These are phyloP conservation scores for Syngnathus floridae DNA, from an alignment of 2,113 vertebrate genomes.

Conservation along the genomic window DNA sequence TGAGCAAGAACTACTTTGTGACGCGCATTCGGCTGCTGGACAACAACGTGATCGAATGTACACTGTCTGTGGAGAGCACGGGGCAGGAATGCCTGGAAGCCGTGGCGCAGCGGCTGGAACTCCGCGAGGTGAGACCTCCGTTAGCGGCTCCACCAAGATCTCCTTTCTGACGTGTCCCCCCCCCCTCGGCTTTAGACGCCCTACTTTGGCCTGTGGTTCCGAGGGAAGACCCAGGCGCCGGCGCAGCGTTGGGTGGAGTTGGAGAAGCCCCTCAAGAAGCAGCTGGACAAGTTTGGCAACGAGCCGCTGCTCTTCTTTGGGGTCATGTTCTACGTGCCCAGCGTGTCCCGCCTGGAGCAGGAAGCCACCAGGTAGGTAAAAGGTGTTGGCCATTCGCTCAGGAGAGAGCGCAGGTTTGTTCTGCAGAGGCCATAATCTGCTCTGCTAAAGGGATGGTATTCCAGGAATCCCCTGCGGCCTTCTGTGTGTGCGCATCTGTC, in stretches of 20 bases:
- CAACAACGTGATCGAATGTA: constrained; percentile 88
- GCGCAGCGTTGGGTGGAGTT: constrained; percentile 93
- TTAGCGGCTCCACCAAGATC: not conserved
- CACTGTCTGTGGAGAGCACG: constrained; percentile 89
- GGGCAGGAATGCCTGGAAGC: constrained; percentile 96
- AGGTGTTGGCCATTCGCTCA: not conserved
- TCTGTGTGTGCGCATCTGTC: constrained; percentile 30
- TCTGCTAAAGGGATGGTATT: constrained; percentile 47
- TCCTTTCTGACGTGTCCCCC: constrained; percentile 5
- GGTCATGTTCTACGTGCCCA: constrained; percentile 97
- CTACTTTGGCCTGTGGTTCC: constrained; percentile 94
- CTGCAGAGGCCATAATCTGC: constrained; percentile 30
- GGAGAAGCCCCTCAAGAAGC: constrained; percentile 96
- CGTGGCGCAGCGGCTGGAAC: constrained; percentile 88
- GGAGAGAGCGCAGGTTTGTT: constrained; percentile 21
- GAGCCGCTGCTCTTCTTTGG: constrained; percentile 94
- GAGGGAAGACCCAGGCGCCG: constrained; percentile 86
- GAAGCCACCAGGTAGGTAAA: constrained; percentile 95
- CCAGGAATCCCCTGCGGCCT: constrained; percentile 52
- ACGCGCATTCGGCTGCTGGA: constrained; percentile 89
- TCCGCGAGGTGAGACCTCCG: constrained; percentile 80
- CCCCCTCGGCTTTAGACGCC: constrained; percentile 71
- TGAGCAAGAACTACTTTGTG: constrained; percentile 98
- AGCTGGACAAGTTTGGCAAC: constrained; percentile 95
- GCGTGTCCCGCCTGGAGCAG: constrained; percentile 84